phyloP scores from a whole-genome alignment of 2,797 vertebrate genomes.

The Urosaurus nigricauda region DNA sequence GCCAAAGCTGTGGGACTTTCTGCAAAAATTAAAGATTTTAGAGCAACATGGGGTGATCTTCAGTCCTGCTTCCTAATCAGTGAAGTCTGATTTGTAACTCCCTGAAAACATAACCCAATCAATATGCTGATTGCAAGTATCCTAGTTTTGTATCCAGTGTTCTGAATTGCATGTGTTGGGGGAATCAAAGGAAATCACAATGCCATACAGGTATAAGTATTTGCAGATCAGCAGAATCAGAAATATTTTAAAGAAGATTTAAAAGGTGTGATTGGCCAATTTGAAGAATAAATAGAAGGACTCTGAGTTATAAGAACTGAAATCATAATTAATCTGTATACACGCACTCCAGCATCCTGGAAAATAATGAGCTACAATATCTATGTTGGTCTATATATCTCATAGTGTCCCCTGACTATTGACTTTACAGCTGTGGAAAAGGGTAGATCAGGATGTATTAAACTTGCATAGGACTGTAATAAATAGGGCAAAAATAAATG shows the following conservation, averaged over 20 bases:
- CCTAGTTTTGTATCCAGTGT: not conserved
- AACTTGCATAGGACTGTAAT: constrained; percentile 22
- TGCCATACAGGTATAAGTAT: constrained; percentile 31
- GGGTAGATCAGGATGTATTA: constrained; percentile 29
- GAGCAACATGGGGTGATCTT: constrained; percentile 42
- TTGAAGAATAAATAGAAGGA: constrained; percentile 62
- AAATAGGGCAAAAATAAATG: constrained; percentile 35
- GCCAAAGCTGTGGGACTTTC: not conserved
- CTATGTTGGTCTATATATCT: not conserved
- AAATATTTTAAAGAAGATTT: constrained; percentile 52
- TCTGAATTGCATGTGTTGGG: constrained; percentile 37
- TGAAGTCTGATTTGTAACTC: constrained; percentile 68
- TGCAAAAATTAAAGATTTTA: not conserved
- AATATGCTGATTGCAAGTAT: constrained; percentile 59
- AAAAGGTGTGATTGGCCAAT: constrained; percentile 40
- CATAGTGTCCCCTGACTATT: constrained; percentile 12
- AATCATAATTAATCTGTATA: constrained; percentile 65
- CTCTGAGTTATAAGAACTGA: constrained; percentile 57
- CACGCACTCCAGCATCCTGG: constrained; percentile 31
- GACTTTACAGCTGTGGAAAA: constrained; percentile 31
- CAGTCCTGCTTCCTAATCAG: constrained; percentile 67
- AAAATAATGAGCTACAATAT: constrained; percentile 19
- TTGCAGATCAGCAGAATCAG: constrained; percentile 48
- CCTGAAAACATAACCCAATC: constrained; percentile 61
- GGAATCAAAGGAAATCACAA: constrained; percentile 47